These are phyloP conservation scores for Indicator maculatus DNA, from an alignment of 2,113 vertebrate species.

Conservation along the genomic window DNA sequence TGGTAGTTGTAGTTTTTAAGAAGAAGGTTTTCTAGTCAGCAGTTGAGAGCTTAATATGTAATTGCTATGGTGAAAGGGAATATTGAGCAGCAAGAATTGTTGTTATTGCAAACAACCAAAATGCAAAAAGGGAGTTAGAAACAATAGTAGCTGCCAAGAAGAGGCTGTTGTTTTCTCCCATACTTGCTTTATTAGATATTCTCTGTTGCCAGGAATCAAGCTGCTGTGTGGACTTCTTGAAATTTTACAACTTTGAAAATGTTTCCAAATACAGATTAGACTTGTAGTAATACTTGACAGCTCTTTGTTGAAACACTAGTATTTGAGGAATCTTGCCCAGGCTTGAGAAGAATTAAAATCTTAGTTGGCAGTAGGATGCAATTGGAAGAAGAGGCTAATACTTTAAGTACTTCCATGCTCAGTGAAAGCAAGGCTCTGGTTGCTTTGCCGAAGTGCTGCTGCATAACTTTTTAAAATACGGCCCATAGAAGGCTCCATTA, in stretches of 20 bases:
- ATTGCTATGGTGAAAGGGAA: background rate
- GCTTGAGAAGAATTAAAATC: background rate
- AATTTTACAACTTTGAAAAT: background rate
- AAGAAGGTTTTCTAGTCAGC: background rate
- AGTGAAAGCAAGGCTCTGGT: background rate
- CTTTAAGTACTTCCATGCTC: background rate
- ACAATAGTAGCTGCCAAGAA: background rate
- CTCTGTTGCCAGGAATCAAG: background rate
- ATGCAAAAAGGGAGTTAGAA: background rate
- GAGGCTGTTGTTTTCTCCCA: background rate
- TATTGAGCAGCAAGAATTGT: background rate
- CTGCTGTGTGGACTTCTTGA: background rate
- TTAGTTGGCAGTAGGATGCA: background rate
- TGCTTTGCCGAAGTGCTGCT: background rate
- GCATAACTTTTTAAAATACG: background rate
- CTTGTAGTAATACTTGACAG: background rate
- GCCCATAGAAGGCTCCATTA: background rate
- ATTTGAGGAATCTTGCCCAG: background rate
- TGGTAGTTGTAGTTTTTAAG: background rate
- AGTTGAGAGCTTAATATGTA: background rate
- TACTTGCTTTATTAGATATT: background rate
- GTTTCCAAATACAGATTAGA: background rate
- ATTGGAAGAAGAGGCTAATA: background rate
- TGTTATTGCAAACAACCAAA: background rate
- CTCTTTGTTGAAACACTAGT: background rate